Evolutionary conservation across 2,113 vertebrate species (phyloP), one percentile per base, ranked within the genome.

Genomic region (Triplophysa rosa): DNA sequence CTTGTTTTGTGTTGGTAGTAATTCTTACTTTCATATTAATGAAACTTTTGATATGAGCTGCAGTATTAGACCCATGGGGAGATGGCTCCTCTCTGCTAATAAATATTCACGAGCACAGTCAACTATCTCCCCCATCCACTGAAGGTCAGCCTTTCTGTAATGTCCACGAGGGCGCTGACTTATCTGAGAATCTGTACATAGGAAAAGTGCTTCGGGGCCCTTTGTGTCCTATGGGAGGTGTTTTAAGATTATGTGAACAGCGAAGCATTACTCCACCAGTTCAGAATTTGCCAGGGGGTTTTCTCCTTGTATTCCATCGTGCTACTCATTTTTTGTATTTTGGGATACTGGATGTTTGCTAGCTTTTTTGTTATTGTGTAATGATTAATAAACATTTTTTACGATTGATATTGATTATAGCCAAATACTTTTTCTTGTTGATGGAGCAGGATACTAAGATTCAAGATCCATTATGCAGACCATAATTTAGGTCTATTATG

Each of bases 61-160:
- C 58, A 29, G 61, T 11, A 52, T 83, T 66, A 61, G 49, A 37
- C 52, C 78, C 13, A 5, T 16, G 42, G n/a, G 73, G 73, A 83
- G 40, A 61, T 64, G 54, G 37, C 47, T 17, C 45, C 42, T 78
- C 67, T 2, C 2, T 4, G 45, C 45, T 65, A 21, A 77, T 77
- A 77, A 74, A 83, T 67, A 80, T 83, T 80, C 74, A 80, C 67
- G 63, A 71, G 65, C 21, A 56, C 65, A 67, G 67, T 77, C 26
- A 65, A 77, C 61, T 63, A 80, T 67, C 79, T 56, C 40, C 63
- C 56, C 66, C 26, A 71, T 75, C 63, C 40, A 67, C 79, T 80
- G 67, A 84, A 80, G 82, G 82, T 83, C 71, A 80, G 73, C 4
- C 62, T 63, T 58, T 45, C 68, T 63, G 67, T 21, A 29, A 29